Evolutionary conservation across 2,113 vertebrate species (phyloP).

Genomic region (Brachyhypopomus gauderio): DNA sequence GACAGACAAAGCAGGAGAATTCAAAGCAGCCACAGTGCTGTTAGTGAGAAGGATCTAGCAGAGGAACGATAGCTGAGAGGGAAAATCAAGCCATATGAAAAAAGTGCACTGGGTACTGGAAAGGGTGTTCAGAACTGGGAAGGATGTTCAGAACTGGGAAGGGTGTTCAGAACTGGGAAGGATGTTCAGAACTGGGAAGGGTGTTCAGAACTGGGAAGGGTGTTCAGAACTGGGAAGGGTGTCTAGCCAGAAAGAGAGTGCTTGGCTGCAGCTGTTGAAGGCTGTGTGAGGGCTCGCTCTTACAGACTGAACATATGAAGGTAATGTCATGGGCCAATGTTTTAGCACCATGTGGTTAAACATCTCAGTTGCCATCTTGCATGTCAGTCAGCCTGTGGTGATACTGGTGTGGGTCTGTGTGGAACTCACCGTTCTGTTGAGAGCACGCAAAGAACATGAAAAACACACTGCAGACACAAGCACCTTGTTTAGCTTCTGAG

Average conservation of each 20-base stretch:
- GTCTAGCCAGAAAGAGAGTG: conserved; percentile 16
- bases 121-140: background rate
- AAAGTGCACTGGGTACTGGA: conserved; percentile 4
- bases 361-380: background rate
- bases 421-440: background rate
- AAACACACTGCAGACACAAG: background rate
- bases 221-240: too few species aligned
- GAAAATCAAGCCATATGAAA: conserved; percentile 35
- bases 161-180: too few species aligned
- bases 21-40: conserved; percentile 4
- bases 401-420: background rate
- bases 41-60: background rate
- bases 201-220: background rate
- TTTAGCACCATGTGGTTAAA: conserved; percentile 2
- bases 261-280: background rate
- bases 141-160: too few species aligned
- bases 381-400: background rate
- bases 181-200: background rate
- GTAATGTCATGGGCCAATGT: conserved; percentile 1
- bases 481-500: background rate
- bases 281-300: background rate
- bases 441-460: background rate
- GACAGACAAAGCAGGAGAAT: conserved; percentile 11
- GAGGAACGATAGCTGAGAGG: background rate
- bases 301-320: background rate